Conservation (phyloP, 2,888 invertebrate genomes). For the Pseudococcus jackbeardsleyi region DNA sequence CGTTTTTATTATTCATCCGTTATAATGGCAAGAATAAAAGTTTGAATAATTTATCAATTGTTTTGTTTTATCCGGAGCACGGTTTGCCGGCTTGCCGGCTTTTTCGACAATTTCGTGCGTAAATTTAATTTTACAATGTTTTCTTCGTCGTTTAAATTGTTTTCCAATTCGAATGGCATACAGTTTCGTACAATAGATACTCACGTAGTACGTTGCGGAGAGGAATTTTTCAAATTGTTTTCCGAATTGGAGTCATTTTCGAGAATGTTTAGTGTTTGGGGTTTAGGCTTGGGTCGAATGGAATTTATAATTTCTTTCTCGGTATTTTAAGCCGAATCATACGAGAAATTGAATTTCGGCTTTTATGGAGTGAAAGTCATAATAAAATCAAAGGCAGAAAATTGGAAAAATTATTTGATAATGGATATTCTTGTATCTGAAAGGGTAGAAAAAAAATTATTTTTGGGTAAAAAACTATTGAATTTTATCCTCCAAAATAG, state of each 20-base stretch:
- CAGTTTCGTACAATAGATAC: neutral
- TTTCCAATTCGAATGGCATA: neutral
- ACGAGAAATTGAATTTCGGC: neutral
- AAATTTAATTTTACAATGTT: slow-evolving; percentile 34
- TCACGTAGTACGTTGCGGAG: neutral
- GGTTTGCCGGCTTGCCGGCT: neutral
- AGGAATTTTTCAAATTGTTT: slow-evolving; percentile 26
- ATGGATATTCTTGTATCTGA: too few species aligned
- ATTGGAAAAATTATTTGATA: too few species aligned
- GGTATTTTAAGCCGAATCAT: neutral
- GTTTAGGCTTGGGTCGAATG: neutral
- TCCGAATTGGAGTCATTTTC: neutral
- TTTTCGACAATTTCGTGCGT: slow-evolving; percentile 25
- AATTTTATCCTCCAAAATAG: too few species aligned
- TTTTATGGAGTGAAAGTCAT: too few species aligned
- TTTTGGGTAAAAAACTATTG: too few species aligned
- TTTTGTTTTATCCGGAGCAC: slow-evolving; percentile 30
- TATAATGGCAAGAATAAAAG: slow-evolving; percentile 50
- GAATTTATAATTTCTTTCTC: neutral
- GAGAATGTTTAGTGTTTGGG: neutral
- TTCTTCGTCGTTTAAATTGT: slow-evolving; percentile 41
- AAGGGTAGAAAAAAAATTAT: too few species aligned
- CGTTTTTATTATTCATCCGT: slow-evolving; percentile 48
- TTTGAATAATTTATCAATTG: slow-evolving; percentile 52
- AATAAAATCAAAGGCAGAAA: too few species aligned